Percentiles rank a stretch among this genome's conserved stretches.
Conservation (phyloP, 2,888 invertebrate species). For the Macrosiphum euphorbiae region DNA sequence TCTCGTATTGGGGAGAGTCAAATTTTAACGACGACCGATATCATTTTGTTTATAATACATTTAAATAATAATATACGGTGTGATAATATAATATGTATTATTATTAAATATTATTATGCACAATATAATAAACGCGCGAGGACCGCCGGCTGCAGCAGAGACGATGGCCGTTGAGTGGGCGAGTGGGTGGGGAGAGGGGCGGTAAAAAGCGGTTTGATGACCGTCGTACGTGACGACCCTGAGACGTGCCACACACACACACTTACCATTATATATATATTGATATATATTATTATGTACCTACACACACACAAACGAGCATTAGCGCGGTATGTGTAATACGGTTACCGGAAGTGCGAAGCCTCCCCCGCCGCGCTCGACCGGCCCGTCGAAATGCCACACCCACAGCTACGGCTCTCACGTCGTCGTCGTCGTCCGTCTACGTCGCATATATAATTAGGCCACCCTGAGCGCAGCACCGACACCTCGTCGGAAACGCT, state of each 20-base stretch:
- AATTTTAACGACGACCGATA: background rate
- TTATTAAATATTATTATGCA: background rate
- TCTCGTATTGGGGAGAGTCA: background rate
- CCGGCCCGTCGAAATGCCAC: constrained; percentile 32
- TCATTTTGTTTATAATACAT: background rate
- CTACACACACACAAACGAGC: background rate
- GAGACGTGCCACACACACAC: background rate
- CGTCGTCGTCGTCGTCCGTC: background rate
- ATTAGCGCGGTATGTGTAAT: constrained; percentile 25
- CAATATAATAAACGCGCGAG: background rate
- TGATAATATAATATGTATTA: too few species aligned
- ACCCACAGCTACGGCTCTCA: constrained; percentile 24
- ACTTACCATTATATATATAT: background rate
- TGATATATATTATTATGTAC: background rate
- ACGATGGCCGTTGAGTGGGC: background rate
- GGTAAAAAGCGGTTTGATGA: constrained; percentile 27
- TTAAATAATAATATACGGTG: background rate
- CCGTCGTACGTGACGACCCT: constrained; percentile 15
- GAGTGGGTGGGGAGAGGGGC: background rate
- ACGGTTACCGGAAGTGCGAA: constrained; percentile 53
- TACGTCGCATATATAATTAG: constrained; percentile 41
- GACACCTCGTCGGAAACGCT: constrained; percentile 47
- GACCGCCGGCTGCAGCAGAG: background rate
- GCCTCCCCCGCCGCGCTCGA: constrained; percentile 19
- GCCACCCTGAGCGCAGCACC: constrained; percentile 55